A percentile compares a stretch with the other conserved stretches of the same genome.
Evolutionary conservation across 2,888 invertebrate genomes (phyloP).

Genomic region (Ochropleura plecta): DNA sequence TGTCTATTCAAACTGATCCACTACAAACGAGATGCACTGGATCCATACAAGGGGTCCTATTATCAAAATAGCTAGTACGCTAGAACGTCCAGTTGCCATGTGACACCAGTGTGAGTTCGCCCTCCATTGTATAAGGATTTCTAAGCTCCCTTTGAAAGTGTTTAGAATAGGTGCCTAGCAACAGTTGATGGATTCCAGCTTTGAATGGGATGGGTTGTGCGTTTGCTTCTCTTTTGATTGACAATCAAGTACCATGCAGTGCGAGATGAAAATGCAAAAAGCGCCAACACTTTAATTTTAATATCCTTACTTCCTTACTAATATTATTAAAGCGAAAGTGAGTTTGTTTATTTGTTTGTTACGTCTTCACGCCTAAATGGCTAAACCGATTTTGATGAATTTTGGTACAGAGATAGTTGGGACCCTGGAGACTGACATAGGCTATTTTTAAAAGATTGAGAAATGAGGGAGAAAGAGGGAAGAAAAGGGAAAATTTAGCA

Average conservation of each 20-base stretch:
- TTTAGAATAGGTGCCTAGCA: constrained; percentile 44
- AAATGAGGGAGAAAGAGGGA: too few species aligned
- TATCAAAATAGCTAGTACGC: constrained; percentile 32
- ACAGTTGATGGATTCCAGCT: constrained; percentile 34
- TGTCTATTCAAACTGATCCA: constrained; percentile 3
- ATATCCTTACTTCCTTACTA: too few species aligned
- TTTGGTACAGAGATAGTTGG: too few species aligned
- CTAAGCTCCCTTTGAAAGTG: constrained; percentile 49
- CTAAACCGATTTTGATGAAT: too few species aligned
- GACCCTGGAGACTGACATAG: too few species aligned
- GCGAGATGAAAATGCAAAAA: constrained; percentile 9
- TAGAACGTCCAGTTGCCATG: constrained; percentile 31
- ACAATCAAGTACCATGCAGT: constrained; percentile 23
- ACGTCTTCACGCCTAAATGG: too few species aligned
- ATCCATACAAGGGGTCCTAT: constrained; percentile 9
- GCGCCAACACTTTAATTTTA: neutral
- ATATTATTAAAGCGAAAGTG: too few species aligned
- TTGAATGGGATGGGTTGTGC: constrained; percentile 10
- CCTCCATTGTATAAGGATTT: constrained; percentile 51
- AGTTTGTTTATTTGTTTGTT: too few species aligned
- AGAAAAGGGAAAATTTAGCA: too few species aligned
- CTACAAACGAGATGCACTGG: neutral
- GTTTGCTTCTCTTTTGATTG: constrained; percentile 19
- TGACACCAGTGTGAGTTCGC: constrained; percentile 42
- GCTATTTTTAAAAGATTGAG: too few species aligned